A percentile compares a stretch with the other conserved stretches of the same genome.
Evolutionary conservation across 2,113 vertebrate genomes (phyloP).

Genomic region (Catharus bicknelli): DNA sequence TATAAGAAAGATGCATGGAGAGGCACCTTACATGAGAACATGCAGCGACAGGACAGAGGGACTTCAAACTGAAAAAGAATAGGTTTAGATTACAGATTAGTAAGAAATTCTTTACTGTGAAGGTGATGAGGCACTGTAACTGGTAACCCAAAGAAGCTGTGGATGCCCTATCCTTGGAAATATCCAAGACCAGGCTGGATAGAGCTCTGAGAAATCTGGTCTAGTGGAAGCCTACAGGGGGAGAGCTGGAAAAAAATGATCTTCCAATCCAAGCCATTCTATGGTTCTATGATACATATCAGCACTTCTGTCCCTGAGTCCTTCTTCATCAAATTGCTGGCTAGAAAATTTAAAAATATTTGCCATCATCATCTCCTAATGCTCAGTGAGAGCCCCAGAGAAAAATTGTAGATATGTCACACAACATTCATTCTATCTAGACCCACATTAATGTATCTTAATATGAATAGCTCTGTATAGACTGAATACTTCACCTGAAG

Average conservation of each 20-base stretch:
- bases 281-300: neutral
- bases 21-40: neutral
- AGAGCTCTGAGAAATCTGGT: neutral
- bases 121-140: accelerated
- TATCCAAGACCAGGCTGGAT: neutral
- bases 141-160: neutral
- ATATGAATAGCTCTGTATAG: neutral
- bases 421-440: neutral
- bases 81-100: neutral
- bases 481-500: neutral
- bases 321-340: neutral
- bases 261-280: too few relatives aligned
- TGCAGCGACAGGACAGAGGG: neutral
- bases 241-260: too few relatives aligned
- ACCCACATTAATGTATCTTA: neutral
- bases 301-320: neutral
- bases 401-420: neutral
- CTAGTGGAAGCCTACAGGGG: neutral
- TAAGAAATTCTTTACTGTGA: neutral
- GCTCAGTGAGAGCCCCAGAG: neutral
- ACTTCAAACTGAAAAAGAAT: too few relatives aligned
- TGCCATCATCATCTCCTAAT: neutral
- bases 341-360: neutral
- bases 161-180: neutral
- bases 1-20: neutral